A percentile compares a stretch with the other conserved stretches of the same genome.
Conservation (phyloP, 2,797 vertebrate genomes). For the Lacerta viridis region DNA sequence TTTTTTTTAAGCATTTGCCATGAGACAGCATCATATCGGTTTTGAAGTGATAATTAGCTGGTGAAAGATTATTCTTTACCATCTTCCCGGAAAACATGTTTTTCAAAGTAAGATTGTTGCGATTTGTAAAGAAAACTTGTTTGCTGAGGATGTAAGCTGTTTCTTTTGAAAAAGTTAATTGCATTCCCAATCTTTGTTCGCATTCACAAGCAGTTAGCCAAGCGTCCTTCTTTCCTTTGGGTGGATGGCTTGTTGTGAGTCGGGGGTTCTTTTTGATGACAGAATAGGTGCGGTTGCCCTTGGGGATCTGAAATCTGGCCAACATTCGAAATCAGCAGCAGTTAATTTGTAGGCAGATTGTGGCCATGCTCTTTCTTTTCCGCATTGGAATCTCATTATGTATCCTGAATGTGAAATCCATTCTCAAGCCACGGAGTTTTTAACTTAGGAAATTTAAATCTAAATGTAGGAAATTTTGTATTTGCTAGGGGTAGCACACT, state of each 20-base stretch:
- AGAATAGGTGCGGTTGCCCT: too few relatives aligned
- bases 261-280: background rate
- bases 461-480: background rate
- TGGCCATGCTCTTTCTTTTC: background rate
- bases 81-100: constrained; percentile 35
- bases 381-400: background rate
- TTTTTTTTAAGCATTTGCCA: background rate
- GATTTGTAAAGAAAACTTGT: constrained; percentile 32
- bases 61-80: constrained; percentile 54
- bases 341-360: background rate
- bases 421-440: background rate
- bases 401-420: background rate
- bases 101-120: constrained; percentile 29
- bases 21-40: background rate
- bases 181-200: background rate
- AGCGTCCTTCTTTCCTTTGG: background rate
- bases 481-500: background rate
- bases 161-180: constrained; percentile 35
- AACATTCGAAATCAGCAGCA: background rate
- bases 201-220: background rate
- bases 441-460: background rate
- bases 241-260: background rate
- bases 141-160: constrained; percentile 54
- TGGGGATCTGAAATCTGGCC: background rate
- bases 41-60: constrained; percentile 30